These are phyloP conservation scores for Naja naja DNA, from an alignment of 2,113 vertebrate genomes.

Conservation along the genomic window DNA sequence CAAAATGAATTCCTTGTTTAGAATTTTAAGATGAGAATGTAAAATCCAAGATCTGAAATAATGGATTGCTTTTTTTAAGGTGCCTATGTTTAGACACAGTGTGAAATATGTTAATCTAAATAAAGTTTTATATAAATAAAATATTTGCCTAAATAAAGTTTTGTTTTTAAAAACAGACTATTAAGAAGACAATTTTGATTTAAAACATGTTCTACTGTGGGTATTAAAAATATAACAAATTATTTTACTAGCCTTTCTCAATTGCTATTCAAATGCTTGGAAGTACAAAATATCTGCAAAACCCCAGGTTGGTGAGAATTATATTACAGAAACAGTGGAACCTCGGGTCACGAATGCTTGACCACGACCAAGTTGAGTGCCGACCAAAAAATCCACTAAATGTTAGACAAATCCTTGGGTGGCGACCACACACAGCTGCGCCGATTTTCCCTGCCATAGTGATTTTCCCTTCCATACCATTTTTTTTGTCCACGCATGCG, in stretches of 20 bases:
- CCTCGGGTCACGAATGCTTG: too few species aligned
- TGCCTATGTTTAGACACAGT: conserved; percentile 35
- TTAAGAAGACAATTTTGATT: neutral
- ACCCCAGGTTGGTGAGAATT: neutral
- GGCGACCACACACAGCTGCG: too few species aligned
- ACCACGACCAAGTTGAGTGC: too few species aligned
- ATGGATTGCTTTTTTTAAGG: neutral
- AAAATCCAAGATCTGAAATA: conserved; percentile 15
- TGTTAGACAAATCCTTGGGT: too few species aligned
- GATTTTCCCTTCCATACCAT: too few species aligned
- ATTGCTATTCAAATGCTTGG: neutral
- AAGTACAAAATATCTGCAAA: neutral
- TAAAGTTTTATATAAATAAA: conserved; percentile 49
- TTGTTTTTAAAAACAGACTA: conserved; percentile 16
- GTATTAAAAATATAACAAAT: neutral
- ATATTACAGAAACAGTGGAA: neutral
- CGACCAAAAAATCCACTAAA: too few species aligned
- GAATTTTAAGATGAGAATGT: conserved; percentile 34
- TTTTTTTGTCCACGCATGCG: too few species aligned
- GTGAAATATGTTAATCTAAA: conserved; percentile 41
- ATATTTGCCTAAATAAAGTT: conserved; percentile 56
- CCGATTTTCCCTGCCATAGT: too few species aligned
- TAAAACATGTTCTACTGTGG: neutral
- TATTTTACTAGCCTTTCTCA: neutral
- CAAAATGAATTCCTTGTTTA: neutral